Evolutionary conservation across 2,888 invertebrate species (phyloP).

Genomic region (Dorcus parallelipipedus): DNA sequence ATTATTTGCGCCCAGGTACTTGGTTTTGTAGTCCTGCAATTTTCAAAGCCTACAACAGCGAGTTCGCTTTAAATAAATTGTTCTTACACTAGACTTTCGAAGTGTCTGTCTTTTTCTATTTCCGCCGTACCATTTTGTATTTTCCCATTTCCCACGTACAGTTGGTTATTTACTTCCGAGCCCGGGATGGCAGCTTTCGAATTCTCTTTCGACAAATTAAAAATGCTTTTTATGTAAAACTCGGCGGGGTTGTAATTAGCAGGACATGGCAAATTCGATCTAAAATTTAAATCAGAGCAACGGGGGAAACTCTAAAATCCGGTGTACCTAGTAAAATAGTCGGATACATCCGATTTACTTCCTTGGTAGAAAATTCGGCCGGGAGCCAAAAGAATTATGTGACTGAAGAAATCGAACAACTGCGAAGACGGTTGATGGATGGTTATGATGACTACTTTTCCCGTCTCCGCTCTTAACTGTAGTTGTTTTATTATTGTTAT

Average conservation of each 20-base stretch:
- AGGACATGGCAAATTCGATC: constrained; percentile 64
- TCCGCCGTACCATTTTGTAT: background rate
- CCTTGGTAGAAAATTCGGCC: constrained; percentile 80
- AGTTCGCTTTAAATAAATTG: background rate
- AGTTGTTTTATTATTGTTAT: constrained; percentile 72
- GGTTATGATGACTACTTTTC: constrained; percentile 80
- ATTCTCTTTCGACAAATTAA: constrained; percentile 25
- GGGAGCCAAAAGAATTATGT: constrained; percentile 71
- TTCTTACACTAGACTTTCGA: background rate
- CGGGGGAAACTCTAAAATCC: background rate
- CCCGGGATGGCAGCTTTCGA: constrained; percentile 7
- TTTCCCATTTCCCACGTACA: constrained; percentile 26
- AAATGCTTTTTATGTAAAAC: constrained; percentile 67
- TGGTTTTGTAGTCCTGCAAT: constrained; percentile 52
- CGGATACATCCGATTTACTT: constrained; percentile 58
- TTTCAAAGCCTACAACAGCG: background rate
- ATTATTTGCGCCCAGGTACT: constrained; percentile 60
- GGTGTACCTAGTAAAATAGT: constrained; percentile 37
- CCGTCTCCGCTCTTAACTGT: constrained; percentile 60
- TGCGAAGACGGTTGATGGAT: constrained; percentile 92
- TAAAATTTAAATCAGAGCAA: constrained; percentile 15
- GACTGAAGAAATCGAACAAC: constrained; percentile 77
- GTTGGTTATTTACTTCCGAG: constrained; percentile 26
- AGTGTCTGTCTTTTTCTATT: too few species aligned
- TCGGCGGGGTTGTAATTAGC: constrained; percentile 82